Evolutionary conservation across 2,888 invertebrate species (phyloP), one percentile per base, ranked within the genome.

Genomic region (Lordiphosa andalusiaca): DNA sequence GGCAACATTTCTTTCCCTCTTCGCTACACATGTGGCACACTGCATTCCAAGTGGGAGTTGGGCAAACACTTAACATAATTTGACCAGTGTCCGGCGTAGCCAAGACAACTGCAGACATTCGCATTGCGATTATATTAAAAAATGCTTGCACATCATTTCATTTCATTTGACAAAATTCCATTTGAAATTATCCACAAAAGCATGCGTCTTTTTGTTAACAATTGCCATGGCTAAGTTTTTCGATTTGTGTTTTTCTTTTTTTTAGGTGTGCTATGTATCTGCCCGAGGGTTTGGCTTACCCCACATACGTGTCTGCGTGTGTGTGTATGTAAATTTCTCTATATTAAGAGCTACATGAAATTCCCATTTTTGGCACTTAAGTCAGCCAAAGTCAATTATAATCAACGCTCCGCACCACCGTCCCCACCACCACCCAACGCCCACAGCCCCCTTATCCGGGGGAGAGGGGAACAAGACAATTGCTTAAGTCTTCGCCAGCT

Each of bases 281-380:
- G 37, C 37, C 37, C 4, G 12, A 6, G 40, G 13, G 37, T 23
- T 25, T 35, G 36, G 42, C n/a, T n/a, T 33, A 23, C 16, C 12
- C 12, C 38, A 21, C 57, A 19, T 42, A 25, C 35, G 13, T 44
- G 19, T 41, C 12, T 39, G 51, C 16, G 10, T 40, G 7, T 19
- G 25, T 41, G 9, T 51, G 41, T 57, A 54, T 66, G 66, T 42
- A 42, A 33, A 48, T 59, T 51, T 37, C 59, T 59, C 16, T 52
- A 46, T 59, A 65, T 61, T 82, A 71, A 70, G 60, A 68, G 84
- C 40, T 87, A 89, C 89, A 89, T 76, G 87, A 71, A 76, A 88
- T 88, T 89, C 89, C 89, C 89, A 89, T 89, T 80, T 88, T 88
- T 77, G 80, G 84, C 84, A 86, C 87, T 86, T 86, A 88, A 88